A percentile compares a stretch with the other conserved stretches of the same genome.
These are phyloP conservation scores for Myrmophylax atrothorax DNA, from an alignment of 2,113 vertebrate genomes.

Conservation along the genomic window DNA sequence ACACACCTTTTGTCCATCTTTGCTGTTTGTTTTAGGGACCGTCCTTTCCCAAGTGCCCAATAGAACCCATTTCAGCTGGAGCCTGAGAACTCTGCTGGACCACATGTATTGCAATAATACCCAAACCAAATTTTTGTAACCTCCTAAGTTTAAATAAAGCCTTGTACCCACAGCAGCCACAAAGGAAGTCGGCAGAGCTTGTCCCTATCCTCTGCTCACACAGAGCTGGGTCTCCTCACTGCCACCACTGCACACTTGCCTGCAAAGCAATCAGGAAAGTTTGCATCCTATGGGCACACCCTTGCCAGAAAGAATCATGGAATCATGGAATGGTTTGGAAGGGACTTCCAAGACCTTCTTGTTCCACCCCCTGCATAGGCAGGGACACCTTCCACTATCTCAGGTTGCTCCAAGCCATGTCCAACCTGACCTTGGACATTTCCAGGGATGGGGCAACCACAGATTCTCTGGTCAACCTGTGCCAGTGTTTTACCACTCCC, in stretches of 20 bases:
- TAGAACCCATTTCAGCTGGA: not conserved
- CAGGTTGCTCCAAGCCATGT: not conserved
- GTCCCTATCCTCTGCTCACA: accelerated
- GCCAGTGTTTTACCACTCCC: not conserved
- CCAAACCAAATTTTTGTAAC: not conserved
- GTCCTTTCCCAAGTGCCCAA: not conserved
- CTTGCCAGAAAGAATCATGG: not conserved
- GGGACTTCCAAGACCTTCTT: not conserved
- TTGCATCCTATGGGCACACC: not conserved
- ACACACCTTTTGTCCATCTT: not conserved
- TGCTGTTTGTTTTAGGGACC: not conserved
- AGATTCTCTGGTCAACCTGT: not conserved
- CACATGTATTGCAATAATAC: accelerated
- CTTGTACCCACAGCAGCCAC: not conserved
- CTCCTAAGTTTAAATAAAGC: not conserved
- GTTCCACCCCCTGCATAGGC: not conserved
- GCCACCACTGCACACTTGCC: not conserved
- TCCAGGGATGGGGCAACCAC: not conserved
- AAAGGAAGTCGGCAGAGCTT: not conserved
- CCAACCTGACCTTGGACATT: not conserved
- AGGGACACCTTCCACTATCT: not conserved
- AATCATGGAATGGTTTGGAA: not conserved
- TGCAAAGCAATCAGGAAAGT: accelerated
- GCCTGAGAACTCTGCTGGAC: not conserved
- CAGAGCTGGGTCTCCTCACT: not conserved